A percentile compares a stretch with the other conserved stretches of the same genome.
These are phyloP conservation scores for Scotopteryx bipunctaria DNA, from an alignment of 2,888 invertebrate genomes.

Conservation along the genomic window DNA sequence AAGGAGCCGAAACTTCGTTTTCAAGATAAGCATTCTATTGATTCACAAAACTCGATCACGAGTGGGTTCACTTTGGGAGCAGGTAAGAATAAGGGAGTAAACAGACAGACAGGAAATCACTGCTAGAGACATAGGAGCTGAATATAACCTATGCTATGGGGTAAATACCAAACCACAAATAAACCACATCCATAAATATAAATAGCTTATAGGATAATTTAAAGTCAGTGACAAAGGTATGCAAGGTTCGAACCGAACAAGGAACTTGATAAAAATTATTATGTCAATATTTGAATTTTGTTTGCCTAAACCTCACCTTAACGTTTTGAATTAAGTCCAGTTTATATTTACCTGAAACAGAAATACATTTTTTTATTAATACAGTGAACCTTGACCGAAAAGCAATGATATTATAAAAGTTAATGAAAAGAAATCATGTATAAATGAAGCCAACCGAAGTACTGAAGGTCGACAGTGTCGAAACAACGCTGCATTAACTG, in stretches of 20 bases:
- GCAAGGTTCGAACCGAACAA: no score
- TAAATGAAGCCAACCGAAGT: slow-evolving; percentile 51
- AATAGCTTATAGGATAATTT: no score
- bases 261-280: neutral
- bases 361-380: slow-evolving; percentile 40
- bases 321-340: slow-evolving; percentile 47
- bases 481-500: slow-evolving; percentile 62
- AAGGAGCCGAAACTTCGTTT: slow-evolving; percentile 17
- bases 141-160: slow-evolving; percentile 3
- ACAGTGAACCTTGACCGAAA: slow-evolving; percentile 39
- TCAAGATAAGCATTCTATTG: slow-evolving; percentile 10
- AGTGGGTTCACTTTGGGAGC: slow-evolving; percentile 5
- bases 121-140: neutral
- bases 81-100: slow-evolving; percentile 3
- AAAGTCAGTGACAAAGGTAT: neutral
- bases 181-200: neutral
- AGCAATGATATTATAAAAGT: slow-evolving; percentile 40
- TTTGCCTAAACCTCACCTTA: slow-evolving; percentile 59
- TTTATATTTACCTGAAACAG: slow-evolving; percentile 73
- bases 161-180: slow-evolving; percentile 16
- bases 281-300: neutral
- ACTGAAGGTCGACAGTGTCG: slow-evolving; percentile 69
- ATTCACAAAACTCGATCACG: slow-evolving; percentile 9
- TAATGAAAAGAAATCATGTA: slow-evolving; percentile 53
- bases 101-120: slow-evolving; percentile 12